Conservation (phyloP, 2,797 vertebrate genomes). For the Cetoscarus ocellatus region DNA sequence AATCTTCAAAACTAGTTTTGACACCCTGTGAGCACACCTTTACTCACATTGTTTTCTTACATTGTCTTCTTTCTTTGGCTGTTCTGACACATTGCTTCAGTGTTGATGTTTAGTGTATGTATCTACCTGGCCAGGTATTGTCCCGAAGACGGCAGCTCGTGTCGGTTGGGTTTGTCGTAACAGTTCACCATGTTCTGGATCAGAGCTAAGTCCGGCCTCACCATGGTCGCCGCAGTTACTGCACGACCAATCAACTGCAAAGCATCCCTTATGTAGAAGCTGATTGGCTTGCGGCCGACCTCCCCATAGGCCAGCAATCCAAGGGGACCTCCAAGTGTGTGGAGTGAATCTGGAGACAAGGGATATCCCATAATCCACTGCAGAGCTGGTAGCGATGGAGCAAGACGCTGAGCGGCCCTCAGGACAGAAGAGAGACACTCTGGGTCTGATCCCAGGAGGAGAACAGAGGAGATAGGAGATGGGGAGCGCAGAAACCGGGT, state of each 20-base stretch:
- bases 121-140: conserved; percentile 88
- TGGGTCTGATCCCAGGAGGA: conserved; percentile 89
- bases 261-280: conserved; percentile 88
- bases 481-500: conserved; percentile 81
- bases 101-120: conserved; percentile 1
- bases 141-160: conserved; percentile 82
- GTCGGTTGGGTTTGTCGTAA: conserved; percentile 73
- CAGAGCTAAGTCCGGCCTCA: conserved; percentile 81
- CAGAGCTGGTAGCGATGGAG: conserved; percentile 80
- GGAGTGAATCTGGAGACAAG: conserved; percentile 85
- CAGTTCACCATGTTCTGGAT: conserved; percentile 86
- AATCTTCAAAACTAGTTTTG: no score
- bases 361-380: conserved; percentile 94
- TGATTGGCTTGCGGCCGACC: conserved; percentile 88
- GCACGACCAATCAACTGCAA: conserved; percentile 88
- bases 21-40: no score
- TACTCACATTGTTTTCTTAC: no score
- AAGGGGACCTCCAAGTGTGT: conserved; percentile 87
- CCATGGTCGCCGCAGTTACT: conserved; percentile 76
- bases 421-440: conserved; percentile 83
- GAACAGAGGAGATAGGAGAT: conserved; percentile 82
- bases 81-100: background rate
- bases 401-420: conserved; percentile 75
- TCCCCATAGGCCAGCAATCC: conserved; percentile 93
- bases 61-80: no score